Evolutionary conservation across 2,888 invertebrate genomes (phyloP).

Genomic region (Uloborus plumipes): DNA sequence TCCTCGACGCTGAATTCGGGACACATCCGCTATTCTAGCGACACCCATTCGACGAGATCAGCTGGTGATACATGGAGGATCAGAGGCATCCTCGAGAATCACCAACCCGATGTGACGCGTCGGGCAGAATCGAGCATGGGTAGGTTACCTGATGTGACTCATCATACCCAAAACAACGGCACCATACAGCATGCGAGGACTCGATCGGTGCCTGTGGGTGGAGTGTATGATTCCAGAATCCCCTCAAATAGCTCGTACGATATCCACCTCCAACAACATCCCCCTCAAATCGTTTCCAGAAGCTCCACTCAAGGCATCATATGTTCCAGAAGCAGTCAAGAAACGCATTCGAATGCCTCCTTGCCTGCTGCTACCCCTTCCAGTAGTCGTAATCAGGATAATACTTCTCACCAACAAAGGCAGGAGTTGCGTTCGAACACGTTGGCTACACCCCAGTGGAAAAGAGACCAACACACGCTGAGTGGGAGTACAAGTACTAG

Average conservation of each 20-base stretch:
- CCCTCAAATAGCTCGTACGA: constrained; percentile 58
- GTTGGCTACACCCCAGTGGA: constrained; percentile 26
- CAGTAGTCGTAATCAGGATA: constrained; percentile 35
- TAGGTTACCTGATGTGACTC: constrained; percentile 53
- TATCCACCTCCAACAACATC: constrained; percentile 49
- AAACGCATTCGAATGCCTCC: constrained; percentile 36
- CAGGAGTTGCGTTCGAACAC: constrained; percentile 19
- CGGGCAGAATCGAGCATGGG: constrained; percentile 47
- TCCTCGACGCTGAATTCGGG: constrained; percentile 21
- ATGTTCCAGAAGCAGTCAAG: constrained; percentile 50
- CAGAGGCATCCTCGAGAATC: constrained; percentile 51
- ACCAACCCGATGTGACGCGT: constrained; percentile 52
- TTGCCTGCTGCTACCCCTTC: constrained; percentile 22
- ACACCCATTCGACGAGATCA: constrained; percentile 50
- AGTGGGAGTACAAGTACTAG: constrained; percentile 23
- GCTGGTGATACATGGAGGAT: constrained; percentile 63
- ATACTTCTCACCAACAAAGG: neutral
- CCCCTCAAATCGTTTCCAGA: constrained; percentile 48
- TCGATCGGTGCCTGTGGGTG: constrained; percentile 55
- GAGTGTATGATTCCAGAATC: constrained; percentile 47
- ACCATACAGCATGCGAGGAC: constrained; percentile 51
- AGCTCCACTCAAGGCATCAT: constrained; percentile 58
- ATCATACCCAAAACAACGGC: constrained; percentile 26
- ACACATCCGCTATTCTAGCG: constrained; percentile 47
- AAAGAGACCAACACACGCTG: constrained; percentile 32